Base-by-base conservation (phyloP, 2,888 invertebrate genomes). In the Orthosia cruda region DNA sequence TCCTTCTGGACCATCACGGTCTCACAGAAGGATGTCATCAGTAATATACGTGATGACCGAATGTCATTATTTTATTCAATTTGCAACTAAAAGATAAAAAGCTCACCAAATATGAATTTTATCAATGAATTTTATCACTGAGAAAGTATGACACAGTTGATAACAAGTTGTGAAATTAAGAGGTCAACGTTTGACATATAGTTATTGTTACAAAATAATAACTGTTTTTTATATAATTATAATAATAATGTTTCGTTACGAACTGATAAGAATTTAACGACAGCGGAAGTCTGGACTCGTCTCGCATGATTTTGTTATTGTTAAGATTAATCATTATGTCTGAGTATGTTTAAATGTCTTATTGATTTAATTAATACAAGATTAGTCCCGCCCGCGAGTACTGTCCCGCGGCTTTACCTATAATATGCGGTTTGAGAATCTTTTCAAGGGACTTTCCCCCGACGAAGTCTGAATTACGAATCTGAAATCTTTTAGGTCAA, bases 81-180 rank as follows among this genome's bases (percentile, higher is more conserved):
- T 50, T 13, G 18, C 40, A 40, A 54, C 11, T 4, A 23, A 18
- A 0, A 18, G 9, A 57, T 65, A 76, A 65, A 13, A 73, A 18
- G 4, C 40, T 26, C 0, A n/a, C 3, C 26, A 20, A 45, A 54
- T 11, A 40, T 32, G 18, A 40, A 40, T 45, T 59, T 61, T 62
- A 74, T 83, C 58, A 68, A 66, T 54, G n/a, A 67, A 59, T 76
- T 67, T 65, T 70, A 80, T 80, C 45, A 23, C n/a, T 11, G 54
- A 58, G 75, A 84, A 76, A 84, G 67, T 76, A 58, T 58, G 15
- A 70, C 72, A 65, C 12, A 13, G 1, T 12, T 50, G 81, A 84
- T 83, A 84, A 65, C 3, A 16, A 23, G 20, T 80, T 80, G 72
- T 55, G 84, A 67, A 72, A 80, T 65, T 50, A 54, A 40, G 40